Percentiles rank a stretch among this genome's conserved stretches.
Evolutionary conservation across 2,797 vertebrate genomes (phyloP).

Genomic region (Echeneis naucrates): DNA sequence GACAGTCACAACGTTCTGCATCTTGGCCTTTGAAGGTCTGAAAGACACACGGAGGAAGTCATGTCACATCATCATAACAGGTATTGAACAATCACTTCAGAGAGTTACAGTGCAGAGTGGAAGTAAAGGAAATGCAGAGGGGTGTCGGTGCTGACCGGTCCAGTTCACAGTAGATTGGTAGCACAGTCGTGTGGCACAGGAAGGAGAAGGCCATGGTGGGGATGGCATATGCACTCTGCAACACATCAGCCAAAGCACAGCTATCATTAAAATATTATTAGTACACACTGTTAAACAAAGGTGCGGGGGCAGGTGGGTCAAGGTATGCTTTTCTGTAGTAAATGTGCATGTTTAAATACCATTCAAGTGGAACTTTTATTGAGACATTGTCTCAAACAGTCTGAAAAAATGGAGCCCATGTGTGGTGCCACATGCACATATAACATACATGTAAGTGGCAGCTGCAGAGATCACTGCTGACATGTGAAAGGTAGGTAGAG

Average conservation of each 20-base stretch:
- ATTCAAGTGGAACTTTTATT: background rate
- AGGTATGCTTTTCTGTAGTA: slow-evolving; percentile 32
- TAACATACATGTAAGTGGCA: slow-evolving; percentile 49
- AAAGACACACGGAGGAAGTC: slow-evolving; percentile 41
- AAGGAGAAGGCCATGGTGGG: slow-evolving; percentile 98
- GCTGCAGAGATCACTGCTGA: slow-evolving; percentile 32
- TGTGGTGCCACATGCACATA: slow-evolving; percentile 21
- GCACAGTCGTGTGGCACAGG: slow-evolving; percentile 94
- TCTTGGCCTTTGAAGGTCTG: slow-evolving; percentile 92
- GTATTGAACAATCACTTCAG: background rate
- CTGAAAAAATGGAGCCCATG: slow-evolving; percentile 33
- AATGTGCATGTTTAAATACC: slow-evolving; percentile 3
- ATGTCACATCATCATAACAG: background rate
- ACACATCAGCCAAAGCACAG: slow-evolving; percentile 58
- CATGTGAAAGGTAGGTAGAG: slow-evolving; percentile 31
- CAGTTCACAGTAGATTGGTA: slow-evolving; percentile 97
- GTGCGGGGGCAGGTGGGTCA: slow-evolving; percentile 21
- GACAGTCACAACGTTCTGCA: slow-evolving; percentile 91
- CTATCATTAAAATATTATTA: slow-evolving; percentile 60
- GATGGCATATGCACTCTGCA: slow-evolving; percentile 93
- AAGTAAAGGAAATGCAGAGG: background rate
- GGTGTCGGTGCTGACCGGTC: slow-evolving; percentile 82
- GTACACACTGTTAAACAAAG: slow-evolving; percentile 36
- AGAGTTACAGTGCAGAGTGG: background rate
- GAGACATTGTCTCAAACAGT: slow-evolving; percentile 1